A percentile compares a stretch with the other conserved stretches of the same genome.
These are phyloP conservation scores for Microcebus murinus DNA, from an alignment of 2,113 vertebrate species.

Conservation along the genomic window DNA sequence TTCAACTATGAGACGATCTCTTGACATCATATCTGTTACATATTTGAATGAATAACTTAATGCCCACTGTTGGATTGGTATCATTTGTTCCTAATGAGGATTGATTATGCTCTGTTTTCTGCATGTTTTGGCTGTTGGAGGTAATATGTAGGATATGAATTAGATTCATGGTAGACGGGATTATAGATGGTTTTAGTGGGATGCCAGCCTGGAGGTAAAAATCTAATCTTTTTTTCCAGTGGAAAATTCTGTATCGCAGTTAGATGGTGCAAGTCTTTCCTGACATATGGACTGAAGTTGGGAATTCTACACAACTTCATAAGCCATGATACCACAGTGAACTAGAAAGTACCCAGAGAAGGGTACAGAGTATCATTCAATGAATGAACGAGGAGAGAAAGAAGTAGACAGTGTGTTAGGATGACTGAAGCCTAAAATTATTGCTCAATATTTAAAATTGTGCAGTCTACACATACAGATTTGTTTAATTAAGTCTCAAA, in stretches of 20 bases:
- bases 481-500: constrained; percentile 12
- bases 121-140: background rate
- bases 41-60: background rate
- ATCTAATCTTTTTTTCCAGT: background rate
- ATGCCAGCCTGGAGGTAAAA: background rate
- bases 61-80: background rate
- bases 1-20: background rate
- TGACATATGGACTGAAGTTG: background rate
- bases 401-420: background rate
- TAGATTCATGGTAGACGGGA: background rate
- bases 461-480: background rate
- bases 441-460: background rate
- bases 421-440: background rate
- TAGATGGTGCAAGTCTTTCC: background rate
- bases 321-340: background rate
- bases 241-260: background rate
- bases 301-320: background rate
- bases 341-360: background rate
- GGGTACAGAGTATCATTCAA: background rate
- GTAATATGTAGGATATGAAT: background rate
- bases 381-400: background rate
- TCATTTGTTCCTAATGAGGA: background rate
- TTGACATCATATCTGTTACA: background rate
- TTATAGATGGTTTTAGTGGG: background rate
- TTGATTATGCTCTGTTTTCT: background rate